Evolutionary conservation across 2,888 invertebrate species (phyloP).

Genomic region (Achlya flavicornis): DNA sequence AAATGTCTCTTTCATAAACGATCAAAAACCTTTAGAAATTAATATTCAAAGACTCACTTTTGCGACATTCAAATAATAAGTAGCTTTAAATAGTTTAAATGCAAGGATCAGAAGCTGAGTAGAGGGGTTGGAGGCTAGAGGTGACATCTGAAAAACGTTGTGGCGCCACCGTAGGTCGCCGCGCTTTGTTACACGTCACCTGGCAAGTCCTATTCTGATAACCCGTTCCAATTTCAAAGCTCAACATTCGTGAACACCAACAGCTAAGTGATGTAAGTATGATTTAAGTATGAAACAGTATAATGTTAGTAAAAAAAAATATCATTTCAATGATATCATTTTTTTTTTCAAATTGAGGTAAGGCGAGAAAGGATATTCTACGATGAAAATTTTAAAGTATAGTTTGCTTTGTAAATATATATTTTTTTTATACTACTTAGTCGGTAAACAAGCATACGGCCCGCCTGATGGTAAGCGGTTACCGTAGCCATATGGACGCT

Average conservation of each 20-base stretch:
- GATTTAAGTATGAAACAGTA: too few relatives aligned
- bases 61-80: neutral
- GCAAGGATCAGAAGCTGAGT: conserved; percentile 15
- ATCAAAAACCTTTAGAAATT: conserved; percentile 4
- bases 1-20: conserved; percentile 2
- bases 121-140: conserved; percentile 18
- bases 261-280: neutral
- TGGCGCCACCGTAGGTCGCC: conserved; percentile 47
- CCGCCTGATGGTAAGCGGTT: too few relatives aligned
- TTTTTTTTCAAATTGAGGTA: too few relatives aligned
- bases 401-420: too few relatives aligned
- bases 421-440: too few relatives aligned
- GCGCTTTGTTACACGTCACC: conserved; percentile 62
- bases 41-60: neutral
- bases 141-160: conserved; percentile 60
- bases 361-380: too few relatives aligned
- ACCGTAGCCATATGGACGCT: too few relatives aligned
- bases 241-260: conserved; percentile 21
- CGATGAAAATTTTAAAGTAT: too few relatives aligned
- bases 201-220: conserved; percentile 42
- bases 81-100: neutral
- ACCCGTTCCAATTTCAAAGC: conserved; percentile 24
- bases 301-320: too few relatives aligned
- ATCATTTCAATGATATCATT: too few relatives aligned
- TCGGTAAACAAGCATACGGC: too few relatives aligned